These are phyloP conservation scores for Macquaria australasica DNA, from an alignment of 2,113 vertebrate species.

Conservation along the genomic window DNA sequence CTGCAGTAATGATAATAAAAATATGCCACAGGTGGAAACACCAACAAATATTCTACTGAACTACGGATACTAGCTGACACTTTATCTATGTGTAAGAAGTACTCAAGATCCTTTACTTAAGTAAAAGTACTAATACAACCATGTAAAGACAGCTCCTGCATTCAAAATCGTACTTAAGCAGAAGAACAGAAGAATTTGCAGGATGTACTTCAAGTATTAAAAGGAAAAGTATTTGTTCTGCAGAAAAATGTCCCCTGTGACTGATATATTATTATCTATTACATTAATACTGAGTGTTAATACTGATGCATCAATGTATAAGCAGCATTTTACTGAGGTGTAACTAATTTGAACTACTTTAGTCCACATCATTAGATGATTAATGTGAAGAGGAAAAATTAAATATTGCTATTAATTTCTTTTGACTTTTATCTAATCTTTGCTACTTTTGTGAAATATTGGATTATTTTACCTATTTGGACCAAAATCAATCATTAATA, in stretches of 20 bases:
- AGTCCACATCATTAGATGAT: not conserved
- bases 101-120: not conserved
- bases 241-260: not conserved
- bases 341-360: not conserved
- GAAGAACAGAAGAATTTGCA: not conserved
- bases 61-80: not conserved
- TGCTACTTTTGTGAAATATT: not conserved
- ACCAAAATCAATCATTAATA: not conserved
- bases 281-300: not conserved
- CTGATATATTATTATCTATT: not conserved
- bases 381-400: not conserved
- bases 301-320: not conserved
- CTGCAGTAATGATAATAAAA: not conserved
- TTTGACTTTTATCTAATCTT: not conserved
- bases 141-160: not conserved
- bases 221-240: not conserved
- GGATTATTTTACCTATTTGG: not conserved
- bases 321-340: not conserved
- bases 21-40: not conserved
- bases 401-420: not conserved
- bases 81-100: not conserved
- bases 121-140: not conserved
- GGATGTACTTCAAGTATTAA: not conserved
- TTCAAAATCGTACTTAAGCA: not conserved
- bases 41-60: not conserved